Percentiles rank a stretch among this genome's conserved stretches.
Evolutionary conservation across 2,888 invertebrate genomes (phyloP).

Genomic region (Spatulosminthurus flaviceps): DNA sequence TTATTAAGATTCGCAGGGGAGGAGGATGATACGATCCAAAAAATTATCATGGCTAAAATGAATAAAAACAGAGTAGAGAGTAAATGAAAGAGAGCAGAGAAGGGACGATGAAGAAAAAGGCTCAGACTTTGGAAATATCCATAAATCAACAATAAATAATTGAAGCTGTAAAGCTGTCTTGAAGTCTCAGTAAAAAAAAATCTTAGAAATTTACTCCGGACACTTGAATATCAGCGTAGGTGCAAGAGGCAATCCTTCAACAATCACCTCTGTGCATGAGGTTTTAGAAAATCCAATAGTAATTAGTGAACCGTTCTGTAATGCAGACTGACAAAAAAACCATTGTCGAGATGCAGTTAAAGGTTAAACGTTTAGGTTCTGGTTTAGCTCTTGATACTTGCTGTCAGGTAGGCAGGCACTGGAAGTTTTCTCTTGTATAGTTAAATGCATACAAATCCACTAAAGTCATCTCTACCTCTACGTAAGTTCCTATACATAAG

Average conservation of each 20-base stretch:
- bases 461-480: neutral
- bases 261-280: neutral
- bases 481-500: no score
- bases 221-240: conserved; percentile 27
- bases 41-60: no score
- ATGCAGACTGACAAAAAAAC: neutral
- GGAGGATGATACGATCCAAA: neutral
- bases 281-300: conserved; percentile 3
- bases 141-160: conserved; percentile 45
- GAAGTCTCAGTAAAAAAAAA: neutral
- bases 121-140: conserved; percentile 5
- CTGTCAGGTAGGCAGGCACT: conserved; percentile 1
- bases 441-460: no score
- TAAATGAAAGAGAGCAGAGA: no score
- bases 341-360: neutral
- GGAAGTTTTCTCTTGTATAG: no score
- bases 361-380: conserved; percentile 13
- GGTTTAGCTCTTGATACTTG: neutral
- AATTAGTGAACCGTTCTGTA: conserved; percentile 10
- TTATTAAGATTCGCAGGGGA: conserved; percentile 2
- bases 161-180: conserved; percentile 42
- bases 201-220: conserved; percentile 36
- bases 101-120: no score
- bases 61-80: no score
- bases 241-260: conserved; percentile 19